A percentile compares a stretch with the other conserved stretches of the same genome.
phyloP scores from a whole-genome alignment of 2,888 invertebrate genomes.

The Ectemnius lituratus region DNA sequence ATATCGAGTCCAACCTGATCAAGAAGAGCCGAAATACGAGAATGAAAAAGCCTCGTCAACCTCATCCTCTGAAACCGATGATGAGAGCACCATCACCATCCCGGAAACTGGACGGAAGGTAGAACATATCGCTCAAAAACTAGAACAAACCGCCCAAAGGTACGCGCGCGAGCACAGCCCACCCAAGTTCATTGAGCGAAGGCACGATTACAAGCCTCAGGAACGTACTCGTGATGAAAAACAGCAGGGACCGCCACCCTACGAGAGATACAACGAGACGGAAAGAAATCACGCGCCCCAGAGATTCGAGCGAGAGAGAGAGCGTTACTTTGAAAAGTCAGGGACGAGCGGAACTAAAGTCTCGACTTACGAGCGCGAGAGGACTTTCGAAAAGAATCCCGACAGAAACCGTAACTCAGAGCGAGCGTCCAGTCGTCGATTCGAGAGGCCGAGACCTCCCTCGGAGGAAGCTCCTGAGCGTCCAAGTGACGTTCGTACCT shows the following conservation, averaged over 20 bases:
- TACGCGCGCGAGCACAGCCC: conserved; percentile 76
- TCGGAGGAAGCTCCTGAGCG: conserved; percentile 75
- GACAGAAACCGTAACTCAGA: conserved; percentile 65
- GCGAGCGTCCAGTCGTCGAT: conserved; percentile 65
- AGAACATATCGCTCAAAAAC: conserved; percentile 75
- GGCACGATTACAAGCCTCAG: conserved; percentile 63
- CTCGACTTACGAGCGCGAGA: conserved; percentile 66
- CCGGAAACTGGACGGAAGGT: conserved; percentile 74
- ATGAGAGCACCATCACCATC: conserved; percentile 74
- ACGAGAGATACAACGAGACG: conserved; percentile 61
- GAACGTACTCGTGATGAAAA: conserved; percentile 53
- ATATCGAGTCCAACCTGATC: conserved; percentile 13
- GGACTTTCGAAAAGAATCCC: conserved; percentile 69
- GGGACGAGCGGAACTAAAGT: conserved; percentile 31
- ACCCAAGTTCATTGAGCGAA: conserved; percentile 73
- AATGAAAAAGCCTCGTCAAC: conserved; percentile 69
- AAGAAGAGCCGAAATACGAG: conserved; percentile 66
- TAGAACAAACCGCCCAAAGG: conserved; percentile 76
- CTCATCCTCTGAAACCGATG: conserved; percentile 70
- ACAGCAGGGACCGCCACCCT: conserved; percentile 48
- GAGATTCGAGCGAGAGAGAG: conserved; percentile 54
- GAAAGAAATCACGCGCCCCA: conserved; percentile 45
- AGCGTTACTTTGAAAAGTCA: conserved; percentile 61
- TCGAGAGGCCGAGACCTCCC: conserved; percentile 74
- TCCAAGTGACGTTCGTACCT: conserved; percentile 57